These are phyloP conservation scores for Griposia aprilina DNA, from an alignment of 2,888 invertebrate genomes.

Conservation along the genomic window DNA sequence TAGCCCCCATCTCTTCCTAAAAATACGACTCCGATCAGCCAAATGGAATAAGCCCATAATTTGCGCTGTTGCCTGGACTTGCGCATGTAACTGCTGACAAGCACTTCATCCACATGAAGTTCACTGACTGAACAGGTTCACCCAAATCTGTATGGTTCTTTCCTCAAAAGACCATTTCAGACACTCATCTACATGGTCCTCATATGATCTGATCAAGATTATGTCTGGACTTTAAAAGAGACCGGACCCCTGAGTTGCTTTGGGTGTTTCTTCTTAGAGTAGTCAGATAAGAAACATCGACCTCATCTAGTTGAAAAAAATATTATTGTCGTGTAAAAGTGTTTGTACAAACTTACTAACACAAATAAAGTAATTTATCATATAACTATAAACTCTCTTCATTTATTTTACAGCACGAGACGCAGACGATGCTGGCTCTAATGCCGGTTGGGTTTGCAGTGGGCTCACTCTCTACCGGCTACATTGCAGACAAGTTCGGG, in stretches of 20 bases:
- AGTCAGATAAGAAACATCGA: background rate
- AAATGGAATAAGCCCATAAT: background rate
- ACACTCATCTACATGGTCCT: background rate
- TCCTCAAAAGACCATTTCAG: background rate
- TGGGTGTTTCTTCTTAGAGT: background rate
- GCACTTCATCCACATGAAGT: background rate
- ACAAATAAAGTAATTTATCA: background rate
- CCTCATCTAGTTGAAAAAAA: background rate
- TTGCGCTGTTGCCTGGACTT: background rate
- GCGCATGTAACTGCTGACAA: background rate
- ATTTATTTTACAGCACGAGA: constrained; percentile 74
- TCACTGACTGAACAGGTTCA: background rate
- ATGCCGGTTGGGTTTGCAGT: constrained; percentile 80
- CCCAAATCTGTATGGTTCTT: background rate
- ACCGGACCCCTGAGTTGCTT: background rate
- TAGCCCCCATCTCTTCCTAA: background rate
- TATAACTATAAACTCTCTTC: background rate
- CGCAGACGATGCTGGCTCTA: constrained; percentile 80
- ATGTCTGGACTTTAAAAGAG: background rate
- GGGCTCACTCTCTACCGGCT: constrained; percentile 80
- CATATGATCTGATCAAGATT: background rate
- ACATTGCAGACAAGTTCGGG: constrained; percentile 80
- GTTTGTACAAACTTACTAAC: background rate
- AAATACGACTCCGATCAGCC: background rate
- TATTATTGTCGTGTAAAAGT: background rate